A percentile compares a stretch with the other conserved stretches of the same genome.
Evolutionary conservation across 2,797 vertebrate species (phyloP).

Genomic region (Macropodus opercularis): DNA sequence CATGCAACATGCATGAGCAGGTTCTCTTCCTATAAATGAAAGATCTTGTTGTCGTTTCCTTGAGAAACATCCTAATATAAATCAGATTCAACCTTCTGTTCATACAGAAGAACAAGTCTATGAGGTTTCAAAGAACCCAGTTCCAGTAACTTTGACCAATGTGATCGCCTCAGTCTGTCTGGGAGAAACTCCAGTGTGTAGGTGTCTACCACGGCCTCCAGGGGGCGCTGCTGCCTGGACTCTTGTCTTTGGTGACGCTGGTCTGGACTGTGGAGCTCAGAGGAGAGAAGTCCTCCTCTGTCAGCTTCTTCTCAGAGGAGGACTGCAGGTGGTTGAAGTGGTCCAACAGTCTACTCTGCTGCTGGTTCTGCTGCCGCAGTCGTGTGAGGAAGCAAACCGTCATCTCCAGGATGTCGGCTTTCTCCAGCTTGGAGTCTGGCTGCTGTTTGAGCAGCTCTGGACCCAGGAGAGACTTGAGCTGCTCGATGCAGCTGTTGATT

Average conservation of each 20-base stretch:
- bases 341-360: conserved; percentile 52
- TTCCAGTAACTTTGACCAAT: conserved; percentile 32
- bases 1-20: conserved; percentile 30
- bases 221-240: conserved; percentile 37
- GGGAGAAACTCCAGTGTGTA: conserved; percentile 13
- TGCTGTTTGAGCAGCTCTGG: conserved; percentile 77
- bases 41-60: conserved; percentile 68
- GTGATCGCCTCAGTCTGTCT: conserved; percentile 23
- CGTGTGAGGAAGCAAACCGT: conserved; percentile 73
- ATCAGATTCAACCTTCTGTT: conserved; percentile 26
- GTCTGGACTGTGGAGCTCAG: conserved; percentile 50
- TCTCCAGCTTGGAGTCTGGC: conserved; percentile 81
- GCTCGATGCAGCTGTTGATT: conserved; percentile 76
- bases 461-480: conserved; percentile 68
- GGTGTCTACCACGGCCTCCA: conserved; percentile 74
- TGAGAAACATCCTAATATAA: conserved; percentile 49
- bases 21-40: conserved; percentile 62
- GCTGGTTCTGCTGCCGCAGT: conserved; percentile 36
- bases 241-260: conserved; percentile 50
- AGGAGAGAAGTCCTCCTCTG: conserved; percentile 42
- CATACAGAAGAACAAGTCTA: conserved; percentile 16
- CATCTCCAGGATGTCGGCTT: conserved; percentile 83
- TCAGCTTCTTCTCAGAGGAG: conserved; percentile 49
- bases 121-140: background rate
- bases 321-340: conserved; percentile 54